Evolutionary conservation across 2,113 vertebrate genomes (phyloP), one percentile per base, ranked within the genome.

Genomic region (Eulemur macaco): DNA sequence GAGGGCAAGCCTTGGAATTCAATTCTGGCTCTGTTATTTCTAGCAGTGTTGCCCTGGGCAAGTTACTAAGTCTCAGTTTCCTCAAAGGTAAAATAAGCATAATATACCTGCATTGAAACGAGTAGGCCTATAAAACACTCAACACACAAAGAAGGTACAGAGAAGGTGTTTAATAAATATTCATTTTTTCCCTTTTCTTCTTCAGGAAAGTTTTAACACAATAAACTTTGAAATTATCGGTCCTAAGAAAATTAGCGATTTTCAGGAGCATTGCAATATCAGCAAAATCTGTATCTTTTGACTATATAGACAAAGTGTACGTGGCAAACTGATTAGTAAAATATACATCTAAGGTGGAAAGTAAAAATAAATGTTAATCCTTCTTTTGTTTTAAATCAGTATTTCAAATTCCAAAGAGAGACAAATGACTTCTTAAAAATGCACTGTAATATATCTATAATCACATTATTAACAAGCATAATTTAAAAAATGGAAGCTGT

Each of bases 81-180:
- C n/a, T 85, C 27, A 78, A 69, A 77, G 83, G 77, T 93, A 95
- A 94, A 95, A 78, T 78, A 66, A 94, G 83, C 47, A 77, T 73
- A 92, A 29, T 74, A 78, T 45, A 52, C 54, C 34, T 66, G 39
- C 54, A 54, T 0, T 66, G 68, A 80, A 78, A 68, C 52, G 39
- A 84, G 42, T 37, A 84, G 69, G 56, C 42, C 45, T 58, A 34
- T n/a, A 69, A 94, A 96, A 83, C 34, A 91, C 47, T 10, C 63
- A 85, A 34, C 20, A 31, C 50, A 68, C 2, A 45, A 52, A 86
- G 39, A 82, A 83, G 42, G 8, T 74, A 73, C 45, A 71, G 31
- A 77, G 54, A 86, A 95, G 9, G 10, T 73, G 9, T 69, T 86
- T 5, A 6, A 17, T 76, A 74, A 56, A 81, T 27, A 69, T 23